Evolutionary conservation across 2,797 vertebrate species (phyloP).

Genomic region (Austrolebias charrua): DNA sequence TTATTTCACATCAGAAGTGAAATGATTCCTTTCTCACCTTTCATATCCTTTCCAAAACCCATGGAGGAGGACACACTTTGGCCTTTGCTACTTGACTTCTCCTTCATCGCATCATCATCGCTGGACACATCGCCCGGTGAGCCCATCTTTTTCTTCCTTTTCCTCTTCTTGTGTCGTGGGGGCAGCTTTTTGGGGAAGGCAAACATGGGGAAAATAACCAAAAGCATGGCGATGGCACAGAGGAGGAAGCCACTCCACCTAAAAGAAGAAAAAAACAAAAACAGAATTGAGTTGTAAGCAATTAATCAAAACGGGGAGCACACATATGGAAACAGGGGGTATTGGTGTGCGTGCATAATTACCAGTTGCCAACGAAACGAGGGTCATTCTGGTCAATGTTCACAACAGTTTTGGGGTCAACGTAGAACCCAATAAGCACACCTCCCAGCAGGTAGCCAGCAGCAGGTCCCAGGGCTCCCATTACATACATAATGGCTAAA

Average conservation of each 20-base stretch:
- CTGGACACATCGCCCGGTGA: conserved; percentile 77
- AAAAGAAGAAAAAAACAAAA: conserved; percentile 23
- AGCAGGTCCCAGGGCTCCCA: conserved; percentile 97
- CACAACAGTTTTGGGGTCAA: conserved; percentile 90
- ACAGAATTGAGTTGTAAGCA: not conserved
- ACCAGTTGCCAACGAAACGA: conserved; percentile 98
- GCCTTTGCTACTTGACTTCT: conserved; percentile 84
- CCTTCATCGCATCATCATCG: conserved; percentile 91
- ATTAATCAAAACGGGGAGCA: not conserved
- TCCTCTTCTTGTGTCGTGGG: conserved; percentile 89
- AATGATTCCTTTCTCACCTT: conserved; percentile 78
- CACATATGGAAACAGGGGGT: not conserved
- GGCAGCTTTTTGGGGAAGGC: conserved; percentile 98
- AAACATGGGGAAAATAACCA: conserved; percentile 99
- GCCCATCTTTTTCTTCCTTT: conserved; percentile 86
- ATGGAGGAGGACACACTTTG: conserved; percentile 88
- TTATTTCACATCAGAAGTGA: not conserved
- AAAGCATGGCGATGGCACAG: conserved; percentile 93
- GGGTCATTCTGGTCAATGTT: conserved; percentile 95
- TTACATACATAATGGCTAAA: conserved; percentile 98
- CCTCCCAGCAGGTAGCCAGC: conserved; percentile 96
- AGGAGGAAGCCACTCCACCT: conserved; percentile 99
- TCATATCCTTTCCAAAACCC: conserved; percentile 94
- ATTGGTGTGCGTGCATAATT: conserved; percentile 46
- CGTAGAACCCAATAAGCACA: conserved; percentile 97